phyloP scores from a whole-genome alignment of 1,140 invertebrate genomes.

The Camponotus vicinus region DNA sequence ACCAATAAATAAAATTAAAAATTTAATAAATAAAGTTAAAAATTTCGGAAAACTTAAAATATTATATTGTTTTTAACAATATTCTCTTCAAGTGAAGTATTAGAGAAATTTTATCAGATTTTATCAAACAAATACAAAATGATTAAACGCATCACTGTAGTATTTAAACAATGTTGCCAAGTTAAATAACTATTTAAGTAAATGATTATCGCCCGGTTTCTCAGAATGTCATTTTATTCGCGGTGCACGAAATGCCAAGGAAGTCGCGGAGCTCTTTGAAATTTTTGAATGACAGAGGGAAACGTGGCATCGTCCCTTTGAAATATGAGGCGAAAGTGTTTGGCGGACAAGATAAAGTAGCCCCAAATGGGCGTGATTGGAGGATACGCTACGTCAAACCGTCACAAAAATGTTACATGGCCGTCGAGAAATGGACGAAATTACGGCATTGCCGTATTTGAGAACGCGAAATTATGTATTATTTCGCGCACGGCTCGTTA shows the following conservation, averaged over 20 bases:
- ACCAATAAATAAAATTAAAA: background rate
- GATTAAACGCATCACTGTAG: background rate
- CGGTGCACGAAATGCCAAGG: background rate
- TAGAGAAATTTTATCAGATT: background rate
- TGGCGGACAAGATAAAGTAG: slow-evolving; percentile 33
- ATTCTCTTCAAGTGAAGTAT: background rate
- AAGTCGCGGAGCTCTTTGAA: slow-evolving; percentile 15
- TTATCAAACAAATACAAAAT: background rate
- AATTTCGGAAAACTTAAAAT: too few relatives aligned
- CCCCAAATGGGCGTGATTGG: slow-evolving; percentile 41
- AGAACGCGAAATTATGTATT: slow-evolving; percentile 50
- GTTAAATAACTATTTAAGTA: background rate
- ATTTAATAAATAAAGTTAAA: background rate
- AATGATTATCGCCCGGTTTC: background rate
- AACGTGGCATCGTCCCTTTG: slow-evolving; percentile 7
- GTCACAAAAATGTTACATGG: slow-evolving; percentile 35
- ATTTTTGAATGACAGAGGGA: background rate
- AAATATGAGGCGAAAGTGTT: slow-evolving; percentile 18
- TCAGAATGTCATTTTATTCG: background rate
- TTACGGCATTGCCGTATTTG: slow-evolving; percentile 41
- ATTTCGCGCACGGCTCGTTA: slow-evolving; percentile 42
- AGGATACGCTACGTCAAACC: slow-evolving; percentile 40
- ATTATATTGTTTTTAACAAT: too few relatives aligned
- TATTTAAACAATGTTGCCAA: background rate
- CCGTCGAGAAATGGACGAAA: slow-evolving; percentile 10